A percentile compares a stretch with the other conserved stretches of the same genome.
phyloP scores from a whole-genome alignment of 2,888 invertebrate genomes.

The Bombyx huttoni region DNA sequence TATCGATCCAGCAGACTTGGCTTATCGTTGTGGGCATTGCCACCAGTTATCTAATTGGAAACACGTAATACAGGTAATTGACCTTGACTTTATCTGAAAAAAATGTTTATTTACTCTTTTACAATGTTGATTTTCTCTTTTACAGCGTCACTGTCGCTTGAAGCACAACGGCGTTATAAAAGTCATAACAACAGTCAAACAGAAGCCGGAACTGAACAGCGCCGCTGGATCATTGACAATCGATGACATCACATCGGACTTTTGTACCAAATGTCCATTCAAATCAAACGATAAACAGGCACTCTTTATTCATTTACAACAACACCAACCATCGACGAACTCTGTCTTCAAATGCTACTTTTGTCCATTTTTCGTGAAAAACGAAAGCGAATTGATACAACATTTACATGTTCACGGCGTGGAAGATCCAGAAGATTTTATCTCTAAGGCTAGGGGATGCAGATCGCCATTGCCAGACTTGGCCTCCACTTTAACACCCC shows the following conservation, averaged over 20 bases:
- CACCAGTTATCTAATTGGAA: conserved; percentile 88
- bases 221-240: conserved; percentile 26
- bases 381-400: conserved; percentile 77
- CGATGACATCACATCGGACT: conserved; percentile 37
- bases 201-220: conserved; percentile 36
- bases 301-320: conserved; percentile 76
- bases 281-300: conserved; percentile 71
- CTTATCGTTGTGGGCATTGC: conserved; percentile 83
- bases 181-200: conserved; percentile 71
- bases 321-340: conserved; percentile 78
- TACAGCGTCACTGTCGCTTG: conserved; percentile 82
- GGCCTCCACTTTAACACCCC: conserved; percentile 17
- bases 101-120: not conserved
- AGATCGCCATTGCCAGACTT: conserved; percentile 38
- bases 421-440: conserved; percentile 71
- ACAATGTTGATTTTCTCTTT: not conserved
- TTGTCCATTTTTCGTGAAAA: conserved; percentile 84
- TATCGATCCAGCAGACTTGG: conserved; percentile 55
- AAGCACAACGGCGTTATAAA: conserved; percentile 84
- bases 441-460: conserved; percentile 54
- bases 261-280: conserved; percentile 82
- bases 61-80: conserved; percentile 84
- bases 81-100: not conserved
- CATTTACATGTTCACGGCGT: conserved; percentile 78
- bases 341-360: conserved; percentile 84